Percentiles rank a stretch among this genome's conserved stretches.
Conservation (phyloP, 2,113 vertebrate species). For the Nothobranchius kuhntae region DNA sequence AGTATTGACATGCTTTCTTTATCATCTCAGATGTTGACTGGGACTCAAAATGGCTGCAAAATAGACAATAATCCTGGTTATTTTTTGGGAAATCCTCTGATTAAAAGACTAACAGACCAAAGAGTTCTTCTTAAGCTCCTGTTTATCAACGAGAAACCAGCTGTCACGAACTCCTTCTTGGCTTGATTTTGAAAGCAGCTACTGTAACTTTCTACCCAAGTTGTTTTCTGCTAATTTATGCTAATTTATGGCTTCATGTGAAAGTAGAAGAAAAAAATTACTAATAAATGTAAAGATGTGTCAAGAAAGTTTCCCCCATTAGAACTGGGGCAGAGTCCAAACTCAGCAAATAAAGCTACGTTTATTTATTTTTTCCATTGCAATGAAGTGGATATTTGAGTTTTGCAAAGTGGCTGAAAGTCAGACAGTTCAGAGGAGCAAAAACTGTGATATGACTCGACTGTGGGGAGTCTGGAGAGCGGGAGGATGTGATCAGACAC, state of each 20-base stretch:
- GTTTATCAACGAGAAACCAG: slow-evolving; percentile 42
- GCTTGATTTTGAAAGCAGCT: background rate
- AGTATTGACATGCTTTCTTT: background rate
- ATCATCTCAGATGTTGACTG: background rate
- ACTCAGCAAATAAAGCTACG: slow-evolving; percentile 1
- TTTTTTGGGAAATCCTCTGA: slow-evolving; percentile 18
- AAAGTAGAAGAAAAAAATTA: background rate
- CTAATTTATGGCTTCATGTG: slow-evolving; percentile 3
- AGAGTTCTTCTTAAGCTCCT: slow-evolving; percentile 24
- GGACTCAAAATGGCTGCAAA: slow-evolving; percentile 2
- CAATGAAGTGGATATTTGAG: background rate
- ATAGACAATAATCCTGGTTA: slow-evolving; percentile 12
- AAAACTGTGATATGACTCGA: slow-evolving; percentile 29
- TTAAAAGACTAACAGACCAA: slow-evolving; percentile 9
- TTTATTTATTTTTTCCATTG: background rate
- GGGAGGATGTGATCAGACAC: slow-evolving; percentile 10
- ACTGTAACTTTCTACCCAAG: slow-evolving; percentile 1
- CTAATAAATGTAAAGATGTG: background rate
- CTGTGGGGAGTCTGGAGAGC: background rate
- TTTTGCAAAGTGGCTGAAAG: slow-evolving; percentile 20
- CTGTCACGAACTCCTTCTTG: slow-evolving; percentile 4
- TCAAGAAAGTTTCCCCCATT: slow-evolving; percentile 14
- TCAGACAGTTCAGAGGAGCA: background rate
- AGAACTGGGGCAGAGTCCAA: slow-evolving; percentile 1
- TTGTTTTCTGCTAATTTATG: background rate